phyloP scores from a whole-genome alignment of 2,113 vertebrate genomes.

The Elephantulus edwardii region DNA sequence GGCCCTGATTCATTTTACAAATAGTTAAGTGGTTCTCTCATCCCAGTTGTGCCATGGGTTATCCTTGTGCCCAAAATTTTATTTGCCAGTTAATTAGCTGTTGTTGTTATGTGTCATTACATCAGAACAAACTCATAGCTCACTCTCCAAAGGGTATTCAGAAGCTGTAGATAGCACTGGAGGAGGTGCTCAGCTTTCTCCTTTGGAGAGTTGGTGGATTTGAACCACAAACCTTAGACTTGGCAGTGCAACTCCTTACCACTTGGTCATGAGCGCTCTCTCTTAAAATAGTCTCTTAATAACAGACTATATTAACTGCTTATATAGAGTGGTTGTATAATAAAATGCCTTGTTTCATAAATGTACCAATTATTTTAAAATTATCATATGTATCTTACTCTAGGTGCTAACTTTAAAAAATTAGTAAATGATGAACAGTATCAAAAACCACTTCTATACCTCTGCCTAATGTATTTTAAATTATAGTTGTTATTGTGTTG shows the following conservation, averaged over 20 bases:
- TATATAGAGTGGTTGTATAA: not conserved
- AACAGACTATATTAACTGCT: not conserved
- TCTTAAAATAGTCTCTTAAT: too few relatives aligned
- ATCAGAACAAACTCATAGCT: too few relatives aligned
- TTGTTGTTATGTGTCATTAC: too few relatives aligned
- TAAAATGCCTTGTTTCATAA: not conserved
- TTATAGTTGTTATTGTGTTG: too few relatives aligned
- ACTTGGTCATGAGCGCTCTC: too few relatives aligned
- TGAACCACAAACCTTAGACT: too few relatives aligned
- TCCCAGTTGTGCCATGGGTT: not conserved
- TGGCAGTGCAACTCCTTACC: too few relatives aligned
- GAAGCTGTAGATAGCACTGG: too few relatives aligned
- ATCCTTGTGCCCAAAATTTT: not conserved
- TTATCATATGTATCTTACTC: not conserved
- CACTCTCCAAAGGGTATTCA: too few relatives aligned
- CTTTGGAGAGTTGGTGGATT: too few relatives aligned
- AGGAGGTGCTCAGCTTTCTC: too few relatives aligned
- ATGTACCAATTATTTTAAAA: not conserved
- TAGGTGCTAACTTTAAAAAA: not conserved
- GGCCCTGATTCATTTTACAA: too few relatives aligned
- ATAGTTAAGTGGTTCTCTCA: not conserved
- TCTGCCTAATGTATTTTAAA: slow-evolving; percentile 2
- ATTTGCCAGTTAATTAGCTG: not conserved
- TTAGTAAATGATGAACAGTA: slow-evolving; percentile 17
- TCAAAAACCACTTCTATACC: not conserved